Evolutionary conservation across 2,888 invertebrate species (phyloP), one percentile per base, ranked within the genome.

Genomic region (Rosalia funebris): DNA sequence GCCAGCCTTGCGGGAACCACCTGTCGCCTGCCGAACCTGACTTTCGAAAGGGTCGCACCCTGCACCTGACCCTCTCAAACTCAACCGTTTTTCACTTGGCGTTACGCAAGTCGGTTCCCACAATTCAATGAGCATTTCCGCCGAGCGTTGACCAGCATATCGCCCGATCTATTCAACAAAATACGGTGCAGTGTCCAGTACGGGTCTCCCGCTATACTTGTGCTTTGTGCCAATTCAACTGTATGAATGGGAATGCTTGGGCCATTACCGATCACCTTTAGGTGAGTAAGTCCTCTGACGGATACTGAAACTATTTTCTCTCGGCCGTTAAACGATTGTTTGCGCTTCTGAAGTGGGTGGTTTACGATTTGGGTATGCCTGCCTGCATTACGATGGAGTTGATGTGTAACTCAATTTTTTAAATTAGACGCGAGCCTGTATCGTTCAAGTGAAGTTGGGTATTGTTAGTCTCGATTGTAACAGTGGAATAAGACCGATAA

Each of bases 241-340:
- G 36, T 31, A n/a, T 42, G 42, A 41, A 42, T 53, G 53, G 41
- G 32, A 31, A 53, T 53, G 53, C 53, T 42, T 14, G 42, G 53
- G 9, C 53, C 53, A 31, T 25, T 53, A 32, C 42, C 53, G 42
- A 53, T 53, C 20, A 31, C 25, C 11, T 53, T 53, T 53, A 31
- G 53, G 53, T 53, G 53, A 53, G 53, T 53, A 42, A 25, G 20
- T 39, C n/a, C n/a, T n/a, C n/a, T n/a, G n/a, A n/a, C 48, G 20
- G 12, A n/a, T 15, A 37, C 25, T 39, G 25, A 25, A 25, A 7
- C 7, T 25, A 25, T 25, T 25, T 50, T 50, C 37, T 50, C 25
- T 17, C 12, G 15, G 25, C 39, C 50, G 39, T 39, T 20, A 36
- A 39, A 20, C 19, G 37, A 41, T 25, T 41, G 50, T 50, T 39